Percentiles rank a stretch among this genome's conserved stretches.
Conservation (phyloP, 1,140 invertebrate species). For the Daktulosphaira vitifoliae region DNA sequence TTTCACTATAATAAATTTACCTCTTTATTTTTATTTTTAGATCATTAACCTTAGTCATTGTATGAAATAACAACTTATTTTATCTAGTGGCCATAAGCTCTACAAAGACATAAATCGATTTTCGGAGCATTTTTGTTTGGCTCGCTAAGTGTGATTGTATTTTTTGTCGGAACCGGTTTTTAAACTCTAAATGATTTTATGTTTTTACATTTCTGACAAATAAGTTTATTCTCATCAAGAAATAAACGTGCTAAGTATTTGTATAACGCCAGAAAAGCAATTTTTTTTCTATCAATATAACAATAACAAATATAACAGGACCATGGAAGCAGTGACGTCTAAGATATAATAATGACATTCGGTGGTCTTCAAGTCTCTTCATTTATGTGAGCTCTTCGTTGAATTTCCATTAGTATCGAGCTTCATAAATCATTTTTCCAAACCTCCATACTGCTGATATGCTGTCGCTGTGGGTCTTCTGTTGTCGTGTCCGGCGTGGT, state of each 20-base stretch:
- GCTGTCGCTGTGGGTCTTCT: no score
- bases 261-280: background rate
- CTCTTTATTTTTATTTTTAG: no score
- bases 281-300: background rate
- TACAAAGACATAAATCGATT: no score
- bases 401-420: background rate
- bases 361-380: background rate
- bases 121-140: no score
- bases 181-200: no score
- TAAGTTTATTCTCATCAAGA: background rate
- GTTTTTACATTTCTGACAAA: no score
- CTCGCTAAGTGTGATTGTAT: no score
- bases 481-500: background rate
- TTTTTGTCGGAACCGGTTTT: no score
- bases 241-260: background rate
- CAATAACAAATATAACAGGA: background rate
- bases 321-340: background rate
- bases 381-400: background rate
- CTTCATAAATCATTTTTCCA: constrained; percentile 28
- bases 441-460: background rate
- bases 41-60: no score
- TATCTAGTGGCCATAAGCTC: no score
- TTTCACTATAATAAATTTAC: constrained; percentile 1
- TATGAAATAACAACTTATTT: no score
- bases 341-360: constrained; percentile 17